Evolutionary conservation across 64 coral and sea anemone species (phyloP), one percentile per base, ranked within the genome.

Genomic region (Orbicella faveolata): DNA sequence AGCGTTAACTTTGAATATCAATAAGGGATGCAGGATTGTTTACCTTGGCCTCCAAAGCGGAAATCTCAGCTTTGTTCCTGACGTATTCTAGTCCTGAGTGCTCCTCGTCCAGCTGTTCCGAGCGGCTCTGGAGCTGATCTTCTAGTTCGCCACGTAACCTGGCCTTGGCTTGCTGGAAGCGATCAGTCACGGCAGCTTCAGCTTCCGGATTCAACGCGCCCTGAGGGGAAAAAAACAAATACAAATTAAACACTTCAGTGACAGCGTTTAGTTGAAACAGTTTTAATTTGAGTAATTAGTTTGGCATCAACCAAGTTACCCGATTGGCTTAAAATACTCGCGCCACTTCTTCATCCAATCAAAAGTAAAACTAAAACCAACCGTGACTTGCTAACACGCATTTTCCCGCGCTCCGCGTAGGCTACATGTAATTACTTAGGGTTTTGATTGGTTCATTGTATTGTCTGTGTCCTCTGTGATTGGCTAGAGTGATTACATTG

Each of bases 201-300:
- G 96, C 96, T 21, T 98, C 96, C 13, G 96, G 96, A 84, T 98
- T 98, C 39, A 99, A 69, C 20, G 94, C 94, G 51, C 94, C 97
- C 97, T 96, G 61, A 23, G 30, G 33, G 54, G 16, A 39, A 9
- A 3, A 10, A 16, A 48, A 9, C 10, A 39, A 44, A 36, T 51
- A 23, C 23, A 36, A 86, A 39, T 21, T 66, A 52, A n/a, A 69
- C 35, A 66, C 16, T 39, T 48, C 44, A 48, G 44, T 48, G 44
- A 48, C 44, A 48, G 44, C 44, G 44, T 48, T 48, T 6, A 48
- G 44, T 48, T 48, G 5, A 6, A 48, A 48, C 44, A 48, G 44
- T 48, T 48, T 48, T 48, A 4, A 48, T 48, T 48, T 6, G 44
- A 48, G 44, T 48, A 48, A 48, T 48, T 48, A 6, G 44, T 48